A percentile compares a stretch with the other conserved stretches of the same genome.
Evolutionary conservation across 64 coral and sea anemone genomes (phyloP).

Genomic region (Hydrozoanthus tunicans): DNA sequence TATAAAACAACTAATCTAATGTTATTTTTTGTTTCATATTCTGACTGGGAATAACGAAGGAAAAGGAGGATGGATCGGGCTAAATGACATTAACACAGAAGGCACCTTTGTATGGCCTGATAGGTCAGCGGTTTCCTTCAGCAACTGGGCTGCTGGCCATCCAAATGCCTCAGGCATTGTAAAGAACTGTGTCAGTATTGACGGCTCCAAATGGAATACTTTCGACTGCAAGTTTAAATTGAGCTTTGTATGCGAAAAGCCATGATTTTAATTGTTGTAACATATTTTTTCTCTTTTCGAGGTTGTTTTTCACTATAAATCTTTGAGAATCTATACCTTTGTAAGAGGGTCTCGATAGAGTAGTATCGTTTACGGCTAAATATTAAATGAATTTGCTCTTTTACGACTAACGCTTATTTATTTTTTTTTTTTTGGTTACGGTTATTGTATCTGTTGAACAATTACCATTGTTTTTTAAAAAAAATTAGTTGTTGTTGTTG

Average conservation of each 20-base stretch:
- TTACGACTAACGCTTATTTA: too few species aligned
- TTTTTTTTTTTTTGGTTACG: too few species aligned
- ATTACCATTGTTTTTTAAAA: too few species aligned
- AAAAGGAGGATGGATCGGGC: neutral
- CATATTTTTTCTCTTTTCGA: too few species aligned
- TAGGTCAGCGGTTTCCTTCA: neutral
- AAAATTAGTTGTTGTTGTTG: too few species aligned
- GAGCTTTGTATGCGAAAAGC: neutral
- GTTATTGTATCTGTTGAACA: too few species aligned
- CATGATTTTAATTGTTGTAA: slow-evolving; percentile 4
- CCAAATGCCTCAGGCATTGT: neutral
- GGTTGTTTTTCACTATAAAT: too few species aligned
- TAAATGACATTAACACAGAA: neutral
- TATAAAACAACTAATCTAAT: neutral
- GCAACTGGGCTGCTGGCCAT: neutral
- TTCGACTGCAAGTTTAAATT: neutral
- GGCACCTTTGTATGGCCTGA: neutral
- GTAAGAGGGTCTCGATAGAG: too few species aligned
- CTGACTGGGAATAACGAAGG: neutral
- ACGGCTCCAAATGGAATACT: neutral
- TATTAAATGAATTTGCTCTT: too few species aligned
- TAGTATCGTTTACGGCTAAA: too few species aligned
- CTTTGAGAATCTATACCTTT: too few species aligned
- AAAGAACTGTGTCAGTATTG: neutral
- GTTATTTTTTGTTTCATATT: neutral